Conservation (phyloP, 2,888 invertebrate genomes). For the Trachelus iudaicus region DNA sequence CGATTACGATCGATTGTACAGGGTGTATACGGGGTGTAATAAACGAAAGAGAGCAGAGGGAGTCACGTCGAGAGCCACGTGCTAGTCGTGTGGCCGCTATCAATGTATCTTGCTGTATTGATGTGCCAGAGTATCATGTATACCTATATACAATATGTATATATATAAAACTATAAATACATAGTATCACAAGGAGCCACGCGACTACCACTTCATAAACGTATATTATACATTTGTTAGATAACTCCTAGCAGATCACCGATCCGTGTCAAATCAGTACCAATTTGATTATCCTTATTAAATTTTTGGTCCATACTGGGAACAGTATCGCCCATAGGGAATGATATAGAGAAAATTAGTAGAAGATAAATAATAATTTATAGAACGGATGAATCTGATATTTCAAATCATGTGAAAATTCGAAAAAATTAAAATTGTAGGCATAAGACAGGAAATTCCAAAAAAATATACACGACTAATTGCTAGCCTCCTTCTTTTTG, state of each 20-base stretch:
- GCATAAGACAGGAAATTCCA: no score
- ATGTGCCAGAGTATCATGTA: conserved; percentile 27
- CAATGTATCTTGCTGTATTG: conserved; percentile 56
- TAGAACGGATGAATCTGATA: no score
- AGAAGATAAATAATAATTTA: no score
- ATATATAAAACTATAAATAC: not conserved
- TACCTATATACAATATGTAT: not conserved
- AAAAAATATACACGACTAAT: no score
- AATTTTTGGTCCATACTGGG: not conserved
- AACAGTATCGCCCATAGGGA: not conserved
- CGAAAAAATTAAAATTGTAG: no score
- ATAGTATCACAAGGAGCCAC: conserved; percentile 31
- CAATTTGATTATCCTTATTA: not conserved
- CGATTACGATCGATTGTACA: conserved; percentile 50
- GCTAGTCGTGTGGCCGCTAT: conserved; percentile 41
- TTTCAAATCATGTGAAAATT: no score
- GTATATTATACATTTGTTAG: conserved; percentile 43
- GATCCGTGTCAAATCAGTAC: not conserved
- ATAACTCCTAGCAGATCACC: conserved; percentile 14
- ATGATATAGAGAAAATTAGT: not conserved
- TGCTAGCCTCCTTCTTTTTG: no score
- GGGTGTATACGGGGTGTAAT: conserved; percentile 44
- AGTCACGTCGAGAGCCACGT: conserved; percentile 56
- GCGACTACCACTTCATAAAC: conserved; percentile 59
- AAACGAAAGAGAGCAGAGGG: conserved; percentile 41